A percentile compares a stretch with the other conserved stretches of the same genome.
Conservation (phyloP, 2,888 invertebrate genomes). For the Entomobrya multifasciata region DNA sequence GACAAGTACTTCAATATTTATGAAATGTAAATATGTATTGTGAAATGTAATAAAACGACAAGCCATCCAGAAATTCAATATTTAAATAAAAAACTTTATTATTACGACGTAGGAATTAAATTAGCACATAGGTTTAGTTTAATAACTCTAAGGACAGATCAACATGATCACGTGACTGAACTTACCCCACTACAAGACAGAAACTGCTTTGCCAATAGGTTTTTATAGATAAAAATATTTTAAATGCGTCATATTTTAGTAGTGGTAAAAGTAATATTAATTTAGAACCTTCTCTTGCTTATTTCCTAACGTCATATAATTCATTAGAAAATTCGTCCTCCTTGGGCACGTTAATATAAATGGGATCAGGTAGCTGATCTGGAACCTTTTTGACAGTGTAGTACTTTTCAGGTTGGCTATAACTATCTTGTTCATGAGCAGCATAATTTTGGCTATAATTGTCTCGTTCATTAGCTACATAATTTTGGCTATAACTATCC, state of each 20-base stretch:
- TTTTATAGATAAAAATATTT: background rate
- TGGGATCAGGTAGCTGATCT: conserved; percentile 47
- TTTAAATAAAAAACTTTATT: no score
- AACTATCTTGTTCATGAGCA: no score
- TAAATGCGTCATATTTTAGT: background rate
- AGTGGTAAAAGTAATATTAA: background rate
- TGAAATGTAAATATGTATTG: no score
- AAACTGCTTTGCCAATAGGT: no score
- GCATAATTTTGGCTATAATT: no score
- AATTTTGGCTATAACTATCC: no score
- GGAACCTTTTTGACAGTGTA: conserved; percentile 25
- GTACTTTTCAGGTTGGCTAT: conserved; percentile 16
- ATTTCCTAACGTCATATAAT: conserved; percentile 9
- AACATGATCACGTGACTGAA: background rate
- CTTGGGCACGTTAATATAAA: conserved; percentile 49
- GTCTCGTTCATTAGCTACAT: no score
- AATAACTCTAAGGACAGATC: background rate
- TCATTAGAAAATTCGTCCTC: background rate
- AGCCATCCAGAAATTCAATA: no score
- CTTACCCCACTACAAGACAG: background rate
- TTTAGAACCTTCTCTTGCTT: background rate
- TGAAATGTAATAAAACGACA: no score
- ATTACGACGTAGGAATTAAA: no score
- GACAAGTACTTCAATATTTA: no score
- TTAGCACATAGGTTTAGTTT: background rate